Conservation (phyloP, 2,797 vertebrate genomes). For the Neopelma chrysocephalum region DNA sequence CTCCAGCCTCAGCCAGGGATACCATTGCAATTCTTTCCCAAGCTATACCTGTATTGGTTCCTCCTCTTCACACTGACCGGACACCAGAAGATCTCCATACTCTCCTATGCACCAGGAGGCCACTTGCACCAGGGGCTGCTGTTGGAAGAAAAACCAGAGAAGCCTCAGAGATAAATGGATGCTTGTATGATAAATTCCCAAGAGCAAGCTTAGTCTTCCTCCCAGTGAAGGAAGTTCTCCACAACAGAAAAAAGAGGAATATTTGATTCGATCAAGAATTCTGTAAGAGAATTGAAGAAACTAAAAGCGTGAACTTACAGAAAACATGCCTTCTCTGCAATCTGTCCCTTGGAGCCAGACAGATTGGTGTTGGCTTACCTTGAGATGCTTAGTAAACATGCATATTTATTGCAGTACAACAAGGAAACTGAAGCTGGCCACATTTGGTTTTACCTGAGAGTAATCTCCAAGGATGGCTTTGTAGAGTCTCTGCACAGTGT, state of each 20-base stretch:
- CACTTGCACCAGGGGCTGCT: conserved; percentile 98
- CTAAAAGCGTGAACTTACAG: background rate
- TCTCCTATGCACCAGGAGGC: conserved; percentile 99
- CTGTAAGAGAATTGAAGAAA: background rate
- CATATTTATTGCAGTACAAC: background rate
- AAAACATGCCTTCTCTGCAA: background rate
- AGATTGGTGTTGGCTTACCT: background rate
- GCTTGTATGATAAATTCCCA: background rate
- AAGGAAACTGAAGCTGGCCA: background rate
- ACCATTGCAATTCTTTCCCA: background rate
- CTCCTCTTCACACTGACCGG: conserved; percentile 97
- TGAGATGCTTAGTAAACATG: background rate
- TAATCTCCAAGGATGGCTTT: conserved; percentile 98
- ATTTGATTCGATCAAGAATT: background rate
- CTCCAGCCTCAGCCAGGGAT: background rate
- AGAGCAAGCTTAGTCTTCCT: background rate
- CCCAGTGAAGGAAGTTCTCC: background rate
- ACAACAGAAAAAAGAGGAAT: background rate
- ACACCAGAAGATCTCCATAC: conserved; percentile 96
- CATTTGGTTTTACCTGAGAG: conserved; percentile 85
- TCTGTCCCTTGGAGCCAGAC: background rate
- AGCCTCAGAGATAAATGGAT: conserved; percentile 2
- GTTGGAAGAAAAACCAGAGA: conserved; percentile 23
- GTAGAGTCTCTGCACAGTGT: conserved; percentile 98
- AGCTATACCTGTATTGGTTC: conserved; percentile 94